A percentile compares a stretch with the other conserved stretches of the same genome.
Conservation (phyloP, 2,113 vertebrate genomes). For the Tricholaema leucomelas region DNA sequence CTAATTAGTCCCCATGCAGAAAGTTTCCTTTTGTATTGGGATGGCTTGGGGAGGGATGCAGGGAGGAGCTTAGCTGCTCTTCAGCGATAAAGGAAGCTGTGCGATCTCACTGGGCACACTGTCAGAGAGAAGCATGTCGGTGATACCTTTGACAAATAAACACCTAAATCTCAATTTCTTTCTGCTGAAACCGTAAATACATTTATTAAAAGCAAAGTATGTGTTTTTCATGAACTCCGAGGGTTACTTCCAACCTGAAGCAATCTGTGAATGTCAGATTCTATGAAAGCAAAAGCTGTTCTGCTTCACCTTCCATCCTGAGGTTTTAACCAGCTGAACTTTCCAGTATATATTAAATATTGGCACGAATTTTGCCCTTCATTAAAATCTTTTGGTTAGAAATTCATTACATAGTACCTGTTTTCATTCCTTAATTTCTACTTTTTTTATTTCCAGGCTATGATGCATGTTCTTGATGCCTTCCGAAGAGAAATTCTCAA, state of each 20-base stretch:
- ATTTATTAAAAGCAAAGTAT: slow-evolving; percentile 59
- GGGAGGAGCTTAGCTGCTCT: slow-evolving; percentile 34
- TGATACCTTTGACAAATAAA: slow-evolving; percentile 44
- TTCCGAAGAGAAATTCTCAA: not conserved
- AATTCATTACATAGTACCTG: not conserved
- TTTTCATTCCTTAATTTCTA: not conserved
- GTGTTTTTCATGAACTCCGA: not conserved
- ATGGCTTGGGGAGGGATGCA: slow-evolving; percentile 45
- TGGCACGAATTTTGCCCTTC: not conserved
- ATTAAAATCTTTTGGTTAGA: not conserved
- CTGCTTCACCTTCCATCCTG: not conserved
- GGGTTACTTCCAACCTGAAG: no score
- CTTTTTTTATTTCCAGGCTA: not conserved
- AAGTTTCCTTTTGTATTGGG: slow-evolving; percentile 38
- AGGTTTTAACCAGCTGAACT: not conserved
- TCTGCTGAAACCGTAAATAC: slow-evolving; percentile 33
- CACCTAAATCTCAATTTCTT: slow-evolving; percentile 52
- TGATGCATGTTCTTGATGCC: not conserved
- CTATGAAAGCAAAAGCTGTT: not conserved
- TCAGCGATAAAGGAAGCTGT: slow-evolving; percentile 52
- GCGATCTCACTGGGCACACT: slow-evolving; percentile 36
- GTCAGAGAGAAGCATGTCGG: slow-evolving; percentile 39
- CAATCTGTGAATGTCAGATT: not conserved
- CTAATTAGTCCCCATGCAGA: not conserved
- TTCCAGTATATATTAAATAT: not conserved